Evolutionary conservation across 2,113 vertebrate species (phyloP), one percentile per base, ranked within the genome.

Genomic region (Pseudorectes ferrugineus): DNA sequence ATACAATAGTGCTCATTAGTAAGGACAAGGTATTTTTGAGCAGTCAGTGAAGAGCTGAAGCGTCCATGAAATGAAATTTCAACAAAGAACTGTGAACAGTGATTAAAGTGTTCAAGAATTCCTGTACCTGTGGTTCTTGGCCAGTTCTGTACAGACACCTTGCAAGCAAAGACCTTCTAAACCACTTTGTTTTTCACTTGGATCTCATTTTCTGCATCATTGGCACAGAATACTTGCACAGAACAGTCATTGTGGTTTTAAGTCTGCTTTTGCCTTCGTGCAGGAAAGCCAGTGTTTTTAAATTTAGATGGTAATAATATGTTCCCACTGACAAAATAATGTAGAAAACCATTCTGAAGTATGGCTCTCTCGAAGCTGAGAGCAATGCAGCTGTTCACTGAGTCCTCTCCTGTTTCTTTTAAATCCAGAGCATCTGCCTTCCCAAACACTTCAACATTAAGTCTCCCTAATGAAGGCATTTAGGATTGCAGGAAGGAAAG

Each of bases 221-320:
- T 6, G 36, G 52, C 80, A 78, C 18, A 48, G 66, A 81, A 58
- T 59, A 33, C 35, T 88, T 55, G 66, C 76, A 67, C 46, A 74
- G 78, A 87, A 36, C 65, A 77, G 29, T 54, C 81, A 48, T 62
- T 85, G 77, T 85, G 94, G 92, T 71, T 95, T 94, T 49, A 73
- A 85, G 88, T 62, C 86, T 92, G 77, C 84, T 65, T 74, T 80
- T 72, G 78, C 81, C 89, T 77, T 87, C 4, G 3, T 91, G 72
- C 42, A 89, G 38, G 65, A 78, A 89, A 90, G 79, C 51, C 85
- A 86, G 79, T 63, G 77, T 43, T 87, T 93, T 95, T 93, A 95
- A 93, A 95, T 96, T 93, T 96, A 93, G 93, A 95, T 48, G 59
- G 51, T 92, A 92, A 95, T 95, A 85, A 85, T 80, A 95, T 62